Conservation (phyloP, 2,888 invertebrate species). For the Zaprionus lineosus region DNA sequence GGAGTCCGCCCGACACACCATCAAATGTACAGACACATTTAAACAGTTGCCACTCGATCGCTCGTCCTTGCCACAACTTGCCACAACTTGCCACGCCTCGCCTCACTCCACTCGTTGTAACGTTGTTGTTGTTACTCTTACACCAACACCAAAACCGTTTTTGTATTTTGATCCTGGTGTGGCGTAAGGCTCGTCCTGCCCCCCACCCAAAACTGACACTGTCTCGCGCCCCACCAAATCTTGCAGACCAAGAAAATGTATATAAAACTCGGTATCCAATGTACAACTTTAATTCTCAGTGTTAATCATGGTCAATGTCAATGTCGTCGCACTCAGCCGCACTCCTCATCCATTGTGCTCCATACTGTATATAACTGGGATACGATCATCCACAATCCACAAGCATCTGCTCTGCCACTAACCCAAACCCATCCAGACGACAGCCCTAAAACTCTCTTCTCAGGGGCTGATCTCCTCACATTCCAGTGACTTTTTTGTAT, state of each 20-base stretch:
- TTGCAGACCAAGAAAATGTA: constrained; percentile 63
- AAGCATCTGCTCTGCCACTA: constrained; percentile 61
- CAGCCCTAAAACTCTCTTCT: constrained; percentile 34
- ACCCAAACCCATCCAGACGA: constrained; percentile 31
- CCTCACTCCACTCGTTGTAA: constrained; percentile 59
- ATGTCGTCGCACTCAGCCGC: constrained; percentile 58
- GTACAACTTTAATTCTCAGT: constrained; percentile 13
- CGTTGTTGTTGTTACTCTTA: constrained; percentile 59
- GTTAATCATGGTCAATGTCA: constrained; percentile 36
- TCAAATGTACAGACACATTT: constrained; percentile 52
- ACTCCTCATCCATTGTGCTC: constrained; percentile 21
- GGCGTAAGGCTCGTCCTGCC: constrained; percentile 26
- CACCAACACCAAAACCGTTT: constrained; percentile 23
- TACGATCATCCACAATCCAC: constrained; percentile 38
- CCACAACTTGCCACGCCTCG: constrained; percentile 13
- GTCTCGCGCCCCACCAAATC: constrained; percentile 16
- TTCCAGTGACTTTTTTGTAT: constrained; percentile 28
- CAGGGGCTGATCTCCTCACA: constrained; percentile 33
- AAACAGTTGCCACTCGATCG: constrained; percentile 37
- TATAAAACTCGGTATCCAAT: constrained; percentile 38
- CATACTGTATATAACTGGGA: constrained; percentile 62
- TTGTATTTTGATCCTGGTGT: constrained; percentile 51
- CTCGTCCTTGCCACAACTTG: constrained; percentile 16
- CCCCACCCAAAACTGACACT: constrained; percentile 10
- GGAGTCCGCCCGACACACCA: constrained; percentile 32